Evolutionary conservation across 2,797 vertebrate species (phyloP).

Genomic region (Graptemys geographica): DNA sequence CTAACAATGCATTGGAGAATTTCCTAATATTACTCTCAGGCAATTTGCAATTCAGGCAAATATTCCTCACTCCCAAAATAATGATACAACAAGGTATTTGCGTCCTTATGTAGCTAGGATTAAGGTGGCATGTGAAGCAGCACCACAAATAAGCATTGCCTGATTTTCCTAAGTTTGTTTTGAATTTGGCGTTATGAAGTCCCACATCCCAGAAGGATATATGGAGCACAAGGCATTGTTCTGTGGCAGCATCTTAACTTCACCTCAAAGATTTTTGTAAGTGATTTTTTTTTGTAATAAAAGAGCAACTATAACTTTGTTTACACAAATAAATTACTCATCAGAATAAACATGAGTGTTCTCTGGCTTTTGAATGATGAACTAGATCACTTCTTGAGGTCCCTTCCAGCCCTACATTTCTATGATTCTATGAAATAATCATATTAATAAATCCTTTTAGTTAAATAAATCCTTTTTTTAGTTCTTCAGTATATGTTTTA

Average conservation of each 20-base stretch:
- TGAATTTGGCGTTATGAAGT: background rate
- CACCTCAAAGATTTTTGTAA: background rate
- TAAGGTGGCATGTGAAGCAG: background rate
- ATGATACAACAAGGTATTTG: background rate
- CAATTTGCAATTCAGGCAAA: background rate
- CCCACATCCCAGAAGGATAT: background rate
- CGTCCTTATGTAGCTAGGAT: background rate
- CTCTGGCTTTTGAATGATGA: background rate
- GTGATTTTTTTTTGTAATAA: background rate
- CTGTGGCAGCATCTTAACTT: background rate
- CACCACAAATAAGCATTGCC: background rate
- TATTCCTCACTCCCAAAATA: background rate
- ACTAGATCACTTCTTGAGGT: background rate
- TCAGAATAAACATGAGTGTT: background rate
- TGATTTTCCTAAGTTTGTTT: background rate
- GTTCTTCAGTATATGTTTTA: background rate
- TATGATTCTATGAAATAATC: background rate
- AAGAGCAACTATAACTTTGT: background rate
- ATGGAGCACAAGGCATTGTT: background rate
- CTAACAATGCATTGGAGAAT: too few relatives aligned
- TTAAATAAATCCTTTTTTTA: background rate
- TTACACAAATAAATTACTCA: background rate
- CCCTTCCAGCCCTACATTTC: background rate
- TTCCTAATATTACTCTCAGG: background rate
- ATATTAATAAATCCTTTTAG: background rate